Percentiles rank a stretch among this genome's conserved stretches.
Evolutionary conservation across 2,797 vertebrate species (phyloP).

Genomic region (Cryptoprocta ferox): DNA sequence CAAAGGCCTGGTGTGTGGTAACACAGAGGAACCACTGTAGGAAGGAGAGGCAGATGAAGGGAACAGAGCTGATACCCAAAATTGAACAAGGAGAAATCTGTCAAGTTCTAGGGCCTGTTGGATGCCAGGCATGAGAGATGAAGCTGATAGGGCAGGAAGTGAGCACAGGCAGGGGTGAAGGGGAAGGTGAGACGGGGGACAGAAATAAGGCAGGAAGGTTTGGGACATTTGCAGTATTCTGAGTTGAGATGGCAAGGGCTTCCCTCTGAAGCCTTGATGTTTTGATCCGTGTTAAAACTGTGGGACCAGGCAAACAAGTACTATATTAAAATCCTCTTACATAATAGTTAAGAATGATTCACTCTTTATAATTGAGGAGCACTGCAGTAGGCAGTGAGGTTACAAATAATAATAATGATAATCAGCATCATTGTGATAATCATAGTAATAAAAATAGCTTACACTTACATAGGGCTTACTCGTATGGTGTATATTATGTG

Average conservation of each 20-base stretch:
- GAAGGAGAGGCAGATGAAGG: neutral
- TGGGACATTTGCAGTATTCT: neutral
- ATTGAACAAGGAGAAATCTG: neutral
- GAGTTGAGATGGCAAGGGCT: neutral
- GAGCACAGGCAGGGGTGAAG: neutral
- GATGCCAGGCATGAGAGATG: neutral
- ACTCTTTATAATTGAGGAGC: constrained; percentile 48
- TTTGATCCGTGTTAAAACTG: neutral
- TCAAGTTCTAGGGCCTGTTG: neutral
- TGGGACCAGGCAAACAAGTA: neutral
- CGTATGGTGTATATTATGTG: neutral
- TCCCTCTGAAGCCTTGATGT: neutral
- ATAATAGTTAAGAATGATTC: constrained; percentile 59
- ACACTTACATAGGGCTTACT: neutral
- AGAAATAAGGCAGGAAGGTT: neutral
- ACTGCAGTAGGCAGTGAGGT: constrained; percentile 29
- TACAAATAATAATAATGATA: constrained; percentile 61
- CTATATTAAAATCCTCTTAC: constrained; percentile 54
- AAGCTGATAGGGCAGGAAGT: neutral
- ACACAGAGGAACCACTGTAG: neutral
- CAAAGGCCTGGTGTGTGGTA: neutral
- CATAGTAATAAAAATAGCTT: constrained; percentile 58
- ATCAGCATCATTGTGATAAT: constrained; percentile 42
- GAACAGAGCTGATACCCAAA: neutral
- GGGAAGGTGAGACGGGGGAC: neutral